Evolutionary conservation across 2,888 invertebrate genomes (phyloP).

Genomic region (Cylloceria caligata): DNA sequence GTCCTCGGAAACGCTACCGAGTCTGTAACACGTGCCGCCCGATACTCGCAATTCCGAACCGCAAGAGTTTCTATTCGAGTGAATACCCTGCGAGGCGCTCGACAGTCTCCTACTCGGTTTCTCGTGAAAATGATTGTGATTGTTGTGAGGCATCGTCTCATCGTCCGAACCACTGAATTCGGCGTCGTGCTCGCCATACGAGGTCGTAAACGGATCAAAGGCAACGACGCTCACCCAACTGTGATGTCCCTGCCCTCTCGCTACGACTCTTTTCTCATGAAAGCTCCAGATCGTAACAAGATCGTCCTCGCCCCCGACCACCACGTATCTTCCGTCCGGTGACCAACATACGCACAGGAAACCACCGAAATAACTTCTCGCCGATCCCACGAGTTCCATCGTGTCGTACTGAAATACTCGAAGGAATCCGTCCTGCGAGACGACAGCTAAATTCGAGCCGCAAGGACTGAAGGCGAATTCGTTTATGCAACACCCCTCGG

Average conservation of each 20-base stretch:
- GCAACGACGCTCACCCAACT: slow-evolving; percentile 99
- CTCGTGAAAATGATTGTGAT: slow-evolving; percentile 80
- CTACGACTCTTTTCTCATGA: slow-evolving; percentile 96
- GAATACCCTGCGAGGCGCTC: slow-evolving; percentile 75
- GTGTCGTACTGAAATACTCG: slow-evolving; percentile 98
- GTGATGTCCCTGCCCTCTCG: slow-evolving; percentile 98
- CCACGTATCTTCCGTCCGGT: slow-evolving; percentile 97
- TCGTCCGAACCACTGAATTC: slow-evolving; percentile 87
- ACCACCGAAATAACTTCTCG: slow-evolving; percentile 99
- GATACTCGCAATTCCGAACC: slow-evolving; percentile 83
- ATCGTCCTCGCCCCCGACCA: slow-evolving; percentile 99
- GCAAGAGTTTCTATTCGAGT: slow-evolving; percentile 84
- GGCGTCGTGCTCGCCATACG: slow-evolving; percentile 87
- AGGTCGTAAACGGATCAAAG: slow-evolving; percentile 94
- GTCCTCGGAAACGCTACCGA: slow-evolving; percentile 98
- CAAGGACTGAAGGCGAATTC: slow-evolving; percentile 99
- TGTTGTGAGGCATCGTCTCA: slow-evolving; percentile 83
- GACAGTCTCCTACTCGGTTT: slow-evolving; percentile 78
- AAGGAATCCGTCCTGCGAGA: slow-evolving; percentile 97
- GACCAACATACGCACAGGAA: slow-evolving; percentile 99
- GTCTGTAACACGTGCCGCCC: slow-evolving; percentile 90
- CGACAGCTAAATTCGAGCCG: slow-evolving; percentile 96
- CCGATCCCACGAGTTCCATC: slow-evolving; percentile 97
- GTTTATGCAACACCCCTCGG: slow-evolving; percentile 94
- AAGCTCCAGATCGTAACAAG: slow-evolving; percentile 98